These are phyloP conservation scores for Graphium colonna DNA, from an alignment of 2,888 invertebrate genomes.

Conservation along the genomic window DNA sequence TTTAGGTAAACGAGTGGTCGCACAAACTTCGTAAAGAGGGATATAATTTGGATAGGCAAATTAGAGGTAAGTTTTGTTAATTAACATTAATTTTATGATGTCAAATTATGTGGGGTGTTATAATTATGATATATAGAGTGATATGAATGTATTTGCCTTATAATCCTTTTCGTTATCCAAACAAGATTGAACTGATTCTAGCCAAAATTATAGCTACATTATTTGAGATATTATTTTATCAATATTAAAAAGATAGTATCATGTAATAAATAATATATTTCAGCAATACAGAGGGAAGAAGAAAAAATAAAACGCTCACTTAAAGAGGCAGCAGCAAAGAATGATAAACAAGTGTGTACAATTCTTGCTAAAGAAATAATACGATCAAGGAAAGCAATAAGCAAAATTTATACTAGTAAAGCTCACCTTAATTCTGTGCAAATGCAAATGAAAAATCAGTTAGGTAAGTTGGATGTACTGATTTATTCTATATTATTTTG, in stretches of 20 bases:
- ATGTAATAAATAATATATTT: conserved; percentile 32
- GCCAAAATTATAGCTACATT: too few species aligned
- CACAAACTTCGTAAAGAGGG: conserved; percentile 96
- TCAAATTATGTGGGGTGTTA: too few species aligned
- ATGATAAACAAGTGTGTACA: conserved; percentile 95
- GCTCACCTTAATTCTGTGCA: conserved; percentile 98
- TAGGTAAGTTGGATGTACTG: conserved; percentile 81
- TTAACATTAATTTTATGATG: too few species aligned
- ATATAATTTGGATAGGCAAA: conserved; percentile 95
- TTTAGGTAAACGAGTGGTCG: conserved; percentile 97
- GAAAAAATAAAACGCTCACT: conserved; percentile 96
- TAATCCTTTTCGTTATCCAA: too few species aligned
- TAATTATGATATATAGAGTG: too few species aligned
- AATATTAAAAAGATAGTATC: too few species aligned
- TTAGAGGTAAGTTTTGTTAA: conserved; percentile 82
- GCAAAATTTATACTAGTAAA: conserved; percentile 96
- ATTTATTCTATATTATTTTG: too few species aligned
- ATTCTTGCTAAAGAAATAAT: conserved; percentile 97
- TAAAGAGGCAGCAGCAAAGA: conserved; percentile 97
- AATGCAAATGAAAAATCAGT: conserved; percentile 98
- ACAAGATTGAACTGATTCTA: too few species aligned
- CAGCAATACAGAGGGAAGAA: conserved; percentile 97
- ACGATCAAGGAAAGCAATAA: conserved; percentile 91
- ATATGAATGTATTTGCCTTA: too few species aligned
- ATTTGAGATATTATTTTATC: too few species aligned